Evolutionary conservation across 2,888 invertebrate species (phyloP), one percentile per base, ranked within the genome.

Genomic region (Amphimallon solstitiale): DNA sequence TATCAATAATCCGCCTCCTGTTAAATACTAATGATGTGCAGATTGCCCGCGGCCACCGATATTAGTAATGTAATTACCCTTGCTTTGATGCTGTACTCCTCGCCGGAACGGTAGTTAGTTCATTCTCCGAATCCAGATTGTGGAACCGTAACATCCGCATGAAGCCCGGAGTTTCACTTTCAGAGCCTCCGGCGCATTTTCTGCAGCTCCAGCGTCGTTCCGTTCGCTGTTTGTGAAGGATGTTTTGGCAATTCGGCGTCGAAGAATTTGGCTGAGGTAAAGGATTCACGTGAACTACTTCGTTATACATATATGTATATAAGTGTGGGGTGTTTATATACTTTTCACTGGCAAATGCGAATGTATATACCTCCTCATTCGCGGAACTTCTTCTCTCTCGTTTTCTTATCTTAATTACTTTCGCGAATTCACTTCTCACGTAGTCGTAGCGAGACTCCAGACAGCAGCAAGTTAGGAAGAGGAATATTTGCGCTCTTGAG

Each of bases 351-450:
- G 37, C 35, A 48, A 48, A 52, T 10, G 37, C 15, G 52, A 52
- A 52, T 49, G 34, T 23, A 15, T 37, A 35, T n/a, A 23, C 48
- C 7, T 12, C 7, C 48, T 0, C 37, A 35, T 35, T 10, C 52
- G 17, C 17, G 19, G 52, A 54, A 37, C 12, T 34, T 23, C 21
- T 19, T 10, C 38, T 54, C 54, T 54, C 54, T 29, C 29, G 29
- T 9, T 19, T 21, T 37, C 21, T 54, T 54, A 54, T 54, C 54
- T 54, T 54, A 54, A 54, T 54, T 54, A 38, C 54, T 54, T 54
- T 54, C 54, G 38, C 17, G 54, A 38, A 54, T 54, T 54, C 54
- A 38, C 54, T 38, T 54, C 54, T 54, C 54, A 54, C 54, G 54
- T 54, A 54, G 54, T 37, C 15, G 15, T 2, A 4, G 45, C 19